A percentile compares a stretch with the other conserved stretches of the same genome.
Conservation (phyloP, 1,140 invertebrate genomes). For the Bradysia coprophila region DNA sequence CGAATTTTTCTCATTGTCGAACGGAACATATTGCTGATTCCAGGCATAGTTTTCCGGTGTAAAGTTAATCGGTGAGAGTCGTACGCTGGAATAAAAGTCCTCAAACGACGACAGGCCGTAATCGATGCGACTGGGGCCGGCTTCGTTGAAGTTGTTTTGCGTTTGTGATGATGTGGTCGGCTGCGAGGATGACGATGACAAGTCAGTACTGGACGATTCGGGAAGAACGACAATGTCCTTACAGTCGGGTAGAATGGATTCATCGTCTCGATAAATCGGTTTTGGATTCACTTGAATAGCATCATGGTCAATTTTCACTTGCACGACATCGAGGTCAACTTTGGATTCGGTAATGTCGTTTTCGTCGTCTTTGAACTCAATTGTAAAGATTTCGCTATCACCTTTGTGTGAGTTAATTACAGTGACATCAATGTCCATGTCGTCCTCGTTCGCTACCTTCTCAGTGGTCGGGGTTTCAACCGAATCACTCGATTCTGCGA, state of each 20-base stretch:
- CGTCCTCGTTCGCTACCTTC: no score
- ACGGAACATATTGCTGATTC: conserved; percentile 5
- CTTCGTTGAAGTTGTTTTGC: not conserved
- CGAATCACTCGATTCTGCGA: no score
- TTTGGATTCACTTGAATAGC: no score
- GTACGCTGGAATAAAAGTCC: not conserved
- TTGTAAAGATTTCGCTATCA: no score
- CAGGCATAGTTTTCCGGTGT: not conserved
- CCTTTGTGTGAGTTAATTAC: no score
- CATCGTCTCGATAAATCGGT: not conserved
- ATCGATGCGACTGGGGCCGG: not conserved
- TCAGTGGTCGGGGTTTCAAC: no score
- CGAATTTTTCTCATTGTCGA: conserved; percentile 2
- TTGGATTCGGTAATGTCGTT: no score
- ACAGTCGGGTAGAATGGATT: no score
- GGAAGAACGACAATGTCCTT: not conserved
- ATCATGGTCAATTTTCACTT: no score
- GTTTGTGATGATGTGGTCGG: not conserved
- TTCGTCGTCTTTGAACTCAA: no score
- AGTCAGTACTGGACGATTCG: not conserved
- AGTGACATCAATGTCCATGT: no score
- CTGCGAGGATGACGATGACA: not conserved
- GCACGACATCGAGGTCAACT: no score
- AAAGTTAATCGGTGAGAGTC: not conserved
- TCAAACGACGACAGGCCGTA: not conserved